phyloP scores from a whole-genome alignment of 2,888 invertebrate genomes.

The Drosophila mercatorum region DNA sequence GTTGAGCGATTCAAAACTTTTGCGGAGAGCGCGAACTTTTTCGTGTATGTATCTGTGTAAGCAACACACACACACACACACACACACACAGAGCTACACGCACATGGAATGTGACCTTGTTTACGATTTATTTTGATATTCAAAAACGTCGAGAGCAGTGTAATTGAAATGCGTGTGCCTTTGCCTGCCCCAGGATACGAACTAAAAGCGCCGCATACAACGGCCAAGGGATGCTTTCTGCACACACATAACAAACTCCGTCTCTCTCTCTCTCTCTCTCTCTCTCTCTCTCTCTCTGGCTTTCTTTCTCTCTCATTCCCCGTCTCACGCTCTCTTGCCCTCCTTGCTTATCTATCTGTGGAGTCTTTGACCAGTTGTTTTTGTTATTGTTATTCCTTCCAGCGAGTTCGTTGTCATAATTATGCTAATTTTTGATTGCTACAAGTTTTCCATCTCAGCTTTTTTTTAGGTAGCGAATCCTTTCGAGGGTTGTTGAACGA shows the following conservation, averaged over 20 bases:
- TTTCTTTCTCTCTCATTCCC: too few relatives aligned
- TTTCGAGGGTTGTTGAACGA: constrained; percentile 53
- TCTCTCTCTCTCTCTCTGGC: neutral
- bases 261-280: neutral
- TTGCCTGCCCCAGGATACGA: constrained; percentile 58
- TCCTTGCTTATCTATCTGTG: neutral
- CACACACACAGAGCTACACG: constrained; percentile 34
- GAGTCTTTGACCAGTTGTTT: constrained; percentile 40
- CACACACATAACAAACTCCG: constrained; percentile 18
- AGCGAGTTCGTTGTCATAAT: constrained; percentile 47
- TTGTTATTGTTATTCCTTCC: constrained; percentile 29
- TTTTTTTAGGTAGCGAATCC: constrained; percentile 34
- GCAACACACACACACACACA: constrained; percentile 18
- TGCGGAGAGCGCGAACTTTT: constrained; percentile 33
- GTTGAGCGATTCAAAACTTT: constrained; percentile 52
- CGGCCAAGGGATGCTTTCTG: constrained; percentile 50
- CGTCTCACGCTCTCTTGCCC: neutral
- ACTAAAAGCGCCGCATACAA: constrained; percentile 34
- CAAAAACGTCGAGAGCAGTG: constrained; percentile 56
- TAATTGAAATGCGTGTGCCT: constrained; percentile 55
- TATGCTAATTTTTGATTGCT: constrained; percentile 57
- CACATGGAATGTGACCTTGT: constrained; percentile 71
- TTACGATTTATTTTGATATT: constrained; percentile 80
- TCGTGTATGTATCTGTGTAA: constrained; percentile 52
- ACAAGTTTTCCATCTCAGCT: constrained; percentile 37